Base-by-base conservation (phyloP, 2,888 invertebrate species). In the Cryptus armator region DNA sequence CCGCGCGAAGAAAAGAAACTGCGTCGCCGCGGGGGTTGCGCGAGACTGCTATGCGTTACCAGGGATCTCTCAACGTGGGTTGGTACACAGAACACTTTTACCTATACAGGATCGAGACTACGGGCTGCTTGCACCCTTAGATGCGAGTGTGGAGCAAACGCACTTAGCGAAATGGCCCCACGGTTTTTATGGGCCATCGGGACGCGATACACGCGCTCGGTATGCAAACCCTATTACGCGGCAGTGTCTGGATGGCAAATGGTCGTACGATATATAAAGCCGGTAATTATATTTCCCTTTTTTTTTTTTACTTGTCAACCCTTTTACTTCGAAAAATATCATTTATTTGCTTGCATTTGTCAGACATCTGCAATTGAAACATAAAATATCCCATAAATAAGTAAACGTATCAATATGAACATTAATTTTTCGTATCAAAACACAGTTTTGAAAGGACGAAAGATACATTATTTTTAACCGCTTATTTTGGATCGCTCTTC, bases 91-190 rank as follows among this genome's bases (percentile, higher is more conserved):
- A 48, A 74, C 51, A 68, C 72, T 78, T 78, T 83, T 24, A 48
- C 70, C 46, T 83, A 64, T 29, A 70, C 32, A 70, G 37, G 44
- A 43, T 29, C 68, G 67, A 68, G 37, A 37, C 56, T 53, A 24
- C 59, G 43, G 62, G 14, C 32, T 74, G 62, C 74, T 70, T 62
- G 74, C 72, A 70, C 43, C 76, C 24, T 80, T 64, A 68, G 72
- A 56, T 74, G 32, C 16, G 66, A 66, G 53, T 37, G 59, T 32
- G 53, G 74, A 74, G 77, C 62, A 62, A 84, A 78, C 84, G 81
- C 84, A 81, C 84, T 85, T 75, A 70, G 75, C 84, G 46, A 64
- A 81, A 85, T 81, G 74, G 72, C 56, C 76, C 81, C 74, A 44
- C 14, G 32, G 16, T 81, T 84, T 84, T 84, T 84, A 84, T 84